Percentiles rank a stretch among this genome's conserved stretches.
These are phyloP conservation scores for Arenicola marina DNA, from an alignment of 2,888 invertebrate species.

Conservation along the genomic window DNA sequence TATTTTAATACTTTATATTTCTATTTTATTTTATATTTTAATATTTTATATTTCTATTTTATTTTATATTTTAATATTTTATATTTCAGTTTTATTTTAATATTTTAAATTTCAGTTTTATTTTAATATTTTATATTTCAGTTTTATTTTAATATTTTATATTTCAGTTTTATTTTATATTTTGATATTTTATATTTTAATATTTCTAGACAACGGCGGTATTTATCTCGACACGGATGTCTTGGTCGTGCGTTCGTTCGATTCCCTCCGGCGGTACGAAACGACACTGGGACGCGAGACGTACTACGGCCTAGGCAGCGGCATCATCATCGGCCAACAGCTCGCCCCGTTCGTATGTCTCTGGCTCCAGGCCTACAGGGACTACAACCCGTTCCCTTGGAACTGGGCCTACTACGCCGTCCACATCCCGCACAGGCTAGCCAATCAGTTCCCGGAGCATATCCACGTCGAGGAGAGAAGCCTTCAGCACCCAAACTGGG, in stretches of 20 bases:
- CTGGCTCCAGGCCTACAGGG: conserved; percentile 20
- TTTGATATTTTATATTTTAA: neutral
- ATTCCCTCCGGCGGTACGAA: conserved; percentile 16
- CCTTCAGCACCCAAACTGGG: conserved; percentile 20
- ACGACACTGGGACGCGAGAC: conserved; percentile 25
- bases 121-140: too few relatives aligned
- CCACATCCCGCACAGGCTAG: conserved; percentile 4
- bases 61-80: too few relatives aligned
- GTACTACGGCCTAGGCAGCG: conserved; percentile 16
- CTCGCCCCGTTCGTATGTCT: conserved; percentile 21
- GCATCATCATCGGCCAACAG: conserved; percentile 18
- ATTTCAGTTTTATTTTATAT: too few relatives aligned
- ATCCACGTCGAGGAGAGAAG: conserved; percentile 25
- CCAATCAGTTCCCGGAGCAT: conserved; percentile 12
- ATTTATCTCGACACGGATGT: conserved; percentile 34
- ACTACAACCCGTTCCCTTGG: conserved; percentile 13
- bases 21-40: too few relatives aligned
- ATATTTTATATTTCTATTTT: too few relatives aligned
- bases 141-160: too few relatives aligned
- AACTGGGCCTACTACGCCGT: conserved; percentile 22
- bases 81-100: too few relatives aligned
- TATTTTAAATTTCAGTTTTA: too few relatives aligned
- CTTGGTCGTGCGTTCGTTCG: conserved; percentile 24
- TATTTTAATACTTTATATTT: too few relatives aligned
- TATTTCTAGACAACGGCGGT: conserved; percentile 20